phyloP scores from a whole-genome alignment of 2,797 vertebrate species.

The Morelia viridis region DNA sequence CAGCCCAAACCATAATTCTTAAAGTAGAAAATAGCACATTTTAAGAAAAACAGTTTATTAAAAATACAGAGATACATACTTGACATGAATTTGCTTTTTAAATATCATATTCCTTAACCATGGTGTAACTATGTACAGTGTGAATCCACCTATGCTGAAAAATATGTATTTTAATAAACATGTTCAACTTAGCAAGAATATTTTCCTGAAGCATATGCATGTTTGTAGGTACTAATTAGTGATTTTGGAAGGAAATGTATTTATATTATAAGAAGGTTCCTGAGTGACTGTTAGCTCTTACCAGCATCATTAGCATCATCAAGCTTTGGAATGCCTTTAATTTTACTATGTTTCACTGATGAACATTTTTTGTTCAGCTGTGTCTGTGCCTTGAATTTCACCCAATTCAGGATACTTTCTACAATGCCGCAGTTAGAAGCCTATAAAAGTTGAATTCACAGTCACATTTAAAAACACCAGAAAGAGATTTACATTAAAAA shows the following conservation, averaged over 20 bases:
- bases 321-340: conserved; percentile 90
- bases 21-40: background rate
- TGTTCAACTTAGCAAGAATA: background rate
- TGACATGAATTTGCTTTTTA: background rate
- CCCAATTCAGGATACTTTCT: conserved; percentile 91
- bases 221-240: background rate
- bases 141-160: background rate
- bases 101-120: background rate
- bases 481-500: conserved; percentile 1
- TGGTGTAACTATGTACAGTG: background rate
- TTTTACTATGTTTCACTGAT: conserved; percentile 90
- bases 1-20: background rate
- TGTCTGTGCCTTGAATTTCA: conserved; percentile 91
- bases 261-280: background rate
- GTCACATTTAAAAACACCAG: conserved; percentile 30
- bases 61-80: conserved; percentile 10
- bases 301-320: conserved; percentile 91
- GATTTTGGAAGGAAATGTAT: background rate
- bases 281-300: conserved; percentile 49
- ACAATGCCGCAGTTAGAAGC: conserved; percentile 91
- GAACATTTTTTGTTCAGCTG: conserved; percentile 92
- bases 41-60: background rate
- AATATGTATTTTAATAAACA: background rate
- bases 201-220: background rate
- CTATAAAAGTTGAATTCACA: conserved; percentile 68